Base-by-base conservation (phyloP, 2,113 vertebrate genomes). In the Psephotus haematonotus region DNA sequence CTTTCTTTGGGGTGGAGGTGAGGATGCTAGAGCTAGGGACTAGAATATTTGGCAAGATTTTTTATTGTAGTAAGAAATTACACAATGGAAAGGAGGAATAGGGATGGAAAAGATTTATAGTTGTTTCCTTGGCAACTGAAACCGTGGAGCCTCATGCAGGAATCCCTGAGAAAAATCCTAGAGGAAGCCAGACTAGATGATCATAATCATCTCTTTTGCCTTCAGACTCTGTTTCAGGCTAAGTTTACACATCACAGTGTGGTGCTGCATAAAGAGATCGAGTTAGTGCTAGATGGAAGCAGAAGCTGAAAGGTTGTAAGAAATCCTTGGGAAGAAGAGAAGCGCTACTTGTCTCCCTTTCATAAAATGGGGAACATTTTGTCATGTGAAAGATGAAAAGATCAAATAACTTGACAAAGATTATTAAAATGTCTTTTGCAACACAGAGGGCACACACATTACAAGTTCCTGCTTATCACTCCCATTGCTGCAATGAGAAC, bases 61-160 rank as follows among this genome's bases (percentile, higher is more conserved):
- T 93, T 77, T 74, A 64, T 17, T 84, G 33, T 49, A 81, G 63
- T 69, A 69, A 88, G 76, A 78, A 85, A 81, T 71, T 47, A 89
- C 65, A 94, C 92, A 94, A 86, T 46, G 72, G 72, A 72, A 92
- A 94, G 82, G 68, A 78, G 49, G 85, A 59, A 71, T 70, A 86
- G 62, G 89, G 70, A 94, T 88, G 82, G 55, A 74, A 95, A 95
- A 94, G 88, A 94, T 88, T 93, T 81, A 94, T 80, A 95, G 86
- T 75, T 78, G 92, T 96, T 95, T 95, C 96, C 96, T 92, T 95
- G 95, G 93, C 92, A 97, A 96, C 93, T n/a, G 65, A 90, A 90
- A 85, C 71, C 3, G 31, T 88, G 64, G 5, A 93, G 86, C 65
- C 52, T 93, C 43, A 76, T 71, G 65, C 76, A 94, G 77, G 69